These are phyloP conservation scores for Agrotis segetum DNA, from an alignment of 2,888 invertebrate species.

Conservation along the genomic window DNA sequence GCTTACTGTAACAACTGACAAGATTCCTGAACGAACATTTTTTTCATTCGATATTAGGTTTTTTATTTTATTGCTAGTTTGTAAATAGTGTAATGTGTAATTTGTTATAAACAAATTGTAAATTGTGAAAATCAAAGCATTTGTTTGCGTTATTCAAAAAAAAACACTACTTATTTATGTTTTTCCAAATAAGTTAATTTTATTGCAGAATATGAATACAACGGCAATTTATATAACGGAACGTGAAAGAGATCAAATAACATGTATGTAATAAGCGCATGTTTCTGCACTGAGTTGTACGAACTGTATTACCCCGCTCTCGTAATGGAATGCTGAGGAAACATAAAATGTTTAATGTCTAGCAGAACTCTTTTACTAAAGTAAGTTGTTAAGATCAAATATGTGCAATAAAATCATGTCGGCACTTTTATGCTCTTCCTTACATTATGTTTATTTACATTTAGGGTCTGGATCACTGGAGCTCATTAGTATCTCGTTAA, in stretches of 20 bases:
- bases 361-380: constrained; percentile 34
- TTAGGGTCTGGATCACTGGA: constrained; percentile 30
- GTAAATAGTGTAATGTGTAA: too few species aligned
- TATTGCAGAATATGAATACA: neutral
- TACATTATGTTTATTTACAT: constrained; percentile 47
- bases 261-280: neutral
- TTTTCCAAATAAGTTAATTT: neutral
- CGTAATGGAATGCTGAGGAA: constrained; percentile 27
- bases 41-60: neutral
- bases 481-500: constrained; percentile 58
- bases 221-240: constrained; percentile 13
- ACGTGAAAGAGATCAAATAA: constrained; percentile 10
- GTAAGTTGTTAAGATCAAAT: constrained; percentile 40
- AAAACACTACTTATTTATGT: neutral
- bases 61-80: neutral
- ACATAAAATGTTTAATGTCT: constrained; percentile 25
- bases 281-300: constrained; percentile 8
- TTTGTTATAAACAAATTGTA: too few species aligned
- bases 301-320: constrained; percentile 17
- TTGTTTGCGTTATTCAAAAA: too few species aligned
- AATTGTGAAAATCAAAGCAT: too few species aligned
- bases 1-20: constrained; percentile 5
- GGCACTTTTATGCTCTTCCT: constrained; percentile 47
- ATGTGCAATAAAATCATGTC: constrained; percentile 42
- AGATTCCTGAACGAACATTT: neutral